Percentiles rank a stretch among this genome's conserved stretches.
Conservation (phyloP, 2,888 invertebrate genomes). For the Scrobipalpa atriplicella region DNA sequence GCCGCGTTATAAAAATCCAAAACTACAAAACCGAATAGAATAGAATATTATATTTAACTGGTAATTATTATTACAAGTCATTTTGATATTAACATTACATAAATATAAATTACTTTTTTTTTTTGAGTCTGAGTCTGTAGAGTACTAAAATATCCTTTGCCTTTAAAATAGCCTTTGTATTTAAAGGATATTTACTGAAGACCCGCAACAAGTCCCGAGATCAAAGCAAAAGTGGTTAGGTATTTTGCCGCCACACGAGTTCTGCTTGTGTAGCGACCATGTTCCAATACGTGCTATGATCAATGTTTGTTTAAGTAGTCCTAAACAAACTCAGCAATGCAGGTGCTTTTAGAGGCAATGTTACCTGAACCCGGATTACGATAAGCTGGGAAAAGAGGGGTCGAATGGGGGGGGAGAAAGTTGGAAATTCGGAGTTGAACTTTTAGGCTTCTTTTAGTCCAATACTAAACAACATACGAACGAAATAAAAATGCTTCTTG, state of each 20-base stretch:
- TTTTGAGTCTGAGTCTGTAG: no score
- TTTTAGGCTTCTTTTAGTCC: conserved; percentile 6
- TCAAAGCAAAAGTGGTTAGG: conserved; percentile 13
- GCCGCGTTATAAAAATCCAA: no score
- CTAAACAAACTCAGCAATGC: conserved; percentile 24
- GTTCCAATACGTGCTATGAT: conserved; percentile 23
- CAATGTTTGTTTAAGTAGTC: conserved; percentile 5
- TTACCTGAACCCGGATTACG: conserved; percentile 15
- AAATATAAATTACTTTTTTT: no score
- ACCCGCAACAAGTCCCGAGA: not conserved
- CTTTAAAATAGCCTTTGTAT: no score
- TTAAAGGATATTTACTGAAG: not conserved
- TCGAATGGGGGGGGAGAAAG: not conserved
- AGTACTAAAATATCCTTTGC: no score
- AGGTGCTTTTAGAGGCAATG: conserved; percentile 1
- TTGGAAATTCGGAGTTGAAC: not conserved
- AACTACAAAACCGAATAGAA: no score
- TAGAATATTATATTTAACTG: no score
- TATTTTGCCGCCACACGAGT: not conserved
- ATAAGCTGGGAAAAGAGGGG: not conserved
- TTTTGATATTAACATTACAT: no score
- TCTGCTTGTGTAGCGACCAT: not conserved
- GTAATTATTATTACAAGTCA: no score
- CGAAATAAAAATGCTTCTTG: not conserved
- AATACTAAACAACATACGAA: not conserved